A percentile compares a stretch with the other conserved stretches of the same genome.
phyloP scores from a whole-genome alignment of 1,140 invertebrate genomes.

The Drosophila yakuba region DNA sequence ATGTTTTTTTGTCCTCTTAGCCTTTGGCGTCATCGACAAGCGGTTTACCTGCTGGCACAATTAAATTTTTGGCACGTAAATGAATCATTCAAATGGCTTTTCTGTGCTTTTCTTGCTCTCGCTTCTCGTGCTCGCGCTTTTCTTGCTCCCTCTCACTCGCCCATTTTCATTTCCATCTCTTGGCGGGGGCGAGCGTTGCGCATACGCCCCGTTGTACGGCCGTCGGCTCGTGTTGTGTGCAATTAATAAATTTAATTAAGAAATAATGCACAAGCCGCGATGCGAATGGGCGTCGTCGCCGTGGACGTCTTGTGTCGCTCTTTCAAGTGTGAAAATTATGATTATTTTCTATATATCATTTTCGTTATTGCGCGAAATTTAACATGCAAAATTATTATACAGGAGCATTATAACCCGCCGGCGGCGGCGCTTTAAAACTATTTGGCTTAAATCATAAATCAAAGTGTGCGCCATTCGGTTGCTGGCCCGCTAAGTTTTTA shows the following conservation, averaged over 20 bases:
- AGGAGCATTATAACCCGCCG: slow-evolving; percentile 13
- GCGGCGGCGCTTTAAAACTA: slow-evolving; percentile 23
- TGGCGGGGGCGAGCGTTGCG: slow-evolving; percentile 44
- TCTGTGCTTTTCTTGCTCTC: slow-evolving; percentile 30
- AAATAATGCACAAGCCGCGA: slow-evolving; percentile 62
- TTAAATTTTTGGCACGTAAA: slow-evolving; percentile 67
- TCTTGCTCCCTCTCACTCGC: slow-evolving; percentile 1
- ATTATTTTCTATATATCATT: slow-evolving; percentile 68
- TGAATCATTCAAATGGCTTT: slow-evolving; percentile 67
- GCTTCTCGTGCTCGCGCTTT: slow-evolving; percentile 8
- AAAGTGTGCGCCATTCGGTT: slow-evolving; percentile 22
- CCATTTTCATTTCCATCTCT: slow-evolving; percentile 16
- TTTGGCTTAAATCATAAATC: slow-evolving; percentile 54
- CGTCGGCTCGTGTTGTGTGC: slow-evolving; percentile 74
- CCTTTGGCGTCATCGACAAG: slow-evolving; percentile 38
- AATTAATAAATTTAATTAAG: slow-evolving; percentile 84
- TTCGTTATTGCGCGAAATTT: slow-evolving; percentile 57
- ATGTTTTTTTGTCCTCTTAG: slow-evolving; percentile 16
- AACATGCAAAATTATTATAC: slow-evolving; percentile 48
- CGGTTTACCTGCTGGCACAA: slow-evolving; percentile 39
- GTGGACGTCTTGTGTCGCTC: slow-evolving; percentile 54
- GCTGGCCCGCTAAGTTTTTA: slow-evolving; percentile 54
- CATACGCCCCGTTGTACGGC: slow-evolving; percentile 62
- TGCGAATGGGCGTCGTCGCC: slow-evolving; percentile 19
- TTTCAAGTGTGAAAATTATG: slow-evolving; percentile 82